phyloP scores from a whole-genome alignment of 2,113 vertebrate genomes.

The Catharus bicknelli region DNA sequence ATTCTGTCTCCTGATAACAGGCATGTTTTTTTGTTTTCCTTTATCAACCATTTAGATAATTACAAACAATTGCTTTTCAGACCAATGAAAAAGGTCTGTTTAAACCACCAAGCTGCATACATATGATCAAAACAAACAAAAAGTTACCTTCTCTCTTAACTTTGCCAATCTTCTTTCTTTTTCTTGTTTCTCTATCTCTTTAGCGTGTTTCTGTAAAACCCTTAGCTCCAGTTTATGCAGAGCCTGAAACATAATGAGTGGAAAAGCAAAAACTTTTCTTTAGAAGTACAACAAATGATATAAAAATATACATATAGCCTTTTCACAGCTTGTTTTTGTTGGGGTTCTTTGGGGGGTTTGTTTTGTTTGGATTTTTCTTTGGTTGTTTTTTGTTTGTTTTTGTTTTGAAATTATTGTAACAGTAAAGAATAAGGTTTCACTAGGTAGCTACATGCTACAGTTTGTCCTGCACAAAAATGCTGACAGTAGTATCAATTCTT shows the following conservation, averaged over 20 bases:
- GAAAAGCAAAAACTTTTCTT: not conserved
- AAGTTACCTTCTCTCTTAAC: conserved; percentile 85
- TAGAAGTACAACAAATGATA: not conserved
- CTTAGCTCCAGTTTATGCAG: conserved; percentile 80
- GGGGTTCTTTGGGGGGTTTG: too few species aligned
- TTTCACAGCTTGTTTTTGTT: not conserved
- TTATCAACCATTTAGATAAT: not conserved
- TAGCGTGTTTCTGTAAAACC: conserved; percentile 76
- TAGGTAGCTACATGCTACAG: not conserved
- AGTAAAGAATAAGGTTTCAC: not conserved
- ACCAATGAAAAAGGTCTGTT: not conserved
- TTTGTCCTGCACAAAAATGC: not conserved
- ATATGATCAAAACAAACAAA: not conserved
- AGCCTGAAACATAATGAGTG: conserved; percentile 75
- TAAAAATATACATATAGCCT: not conserved
- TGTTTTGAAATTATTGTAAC: not conserved
- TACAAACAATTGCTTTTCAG: not conserved
- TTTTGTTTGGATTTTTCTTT: too few species aligned
- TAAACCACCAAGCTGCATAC: not conserved
- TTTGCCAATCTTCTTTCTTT: conserved; percentile 78
- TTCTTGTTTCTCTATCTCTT: conserved; percentile 76
- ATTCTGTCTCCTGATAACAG: not conserved
- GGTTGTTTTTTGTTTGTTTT: not conserved
- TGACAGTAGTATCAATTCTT: not conserved
- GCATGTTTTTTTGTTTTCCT: not conserved